Conservation (phyloP, 2,797 vertebrate genomes). For the Mionectes olivaceus region DNA sequence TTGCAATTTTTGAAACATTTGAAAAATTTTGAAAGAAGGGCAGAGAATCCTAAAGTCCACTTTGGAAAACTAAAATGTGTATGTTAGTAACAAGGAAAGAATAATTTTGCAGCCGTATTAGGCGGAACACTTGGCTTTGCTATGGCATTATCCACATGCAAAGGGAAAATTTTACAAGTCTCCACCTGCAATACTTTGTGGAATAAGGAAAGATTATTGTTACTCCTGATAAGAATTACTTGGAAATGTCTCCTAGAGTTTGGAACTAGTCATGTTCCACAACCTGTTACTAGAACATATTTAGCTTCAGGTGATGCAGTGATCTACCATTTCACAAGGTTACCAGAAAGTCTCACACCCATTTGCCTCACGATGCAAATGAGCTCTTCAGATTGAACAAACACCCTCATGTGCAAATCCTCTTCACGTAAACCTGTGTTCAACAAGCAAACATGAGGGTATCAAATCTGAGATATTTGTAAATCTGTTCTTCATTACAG, state of each 20-base stretch:
- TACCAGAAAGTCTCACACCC: neutral
- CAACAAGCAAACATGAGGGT: neutral
- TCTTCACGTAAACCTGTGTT: neutral
- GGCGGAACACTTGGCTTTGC: neutral
- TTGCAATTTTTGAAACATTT: neutral
- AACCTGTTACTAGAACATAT: neutral
- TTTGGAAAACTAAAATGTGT: neutral
- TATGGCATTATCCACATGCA: neutral
- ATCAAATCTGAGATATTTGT: neutral
- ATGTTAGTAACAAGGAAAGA: neutral
- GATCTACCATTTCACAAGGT: neutral
- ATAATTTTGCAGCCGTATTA: neutral
- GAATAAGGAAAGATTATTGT: neutral
- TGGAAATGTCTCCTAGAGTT: neutral
- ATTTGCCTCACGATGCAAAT: neutral
- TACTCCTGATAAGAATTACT: neutral
- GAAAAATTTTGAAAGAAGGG: neutral
- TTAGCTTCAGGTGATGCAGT: neutral
- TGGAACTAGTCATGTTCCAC: neutral
- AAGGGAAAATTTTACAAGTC: neutral
- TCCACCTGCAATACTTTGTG: accelerated
- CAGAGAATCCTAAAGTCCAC: neutral
- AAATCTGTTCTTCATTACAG: neutral
- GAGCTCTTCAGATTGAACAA: neutral
- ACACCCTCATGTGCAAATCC: neutral